phyloP scores from a whole-genome alignment of 1,140 invertebrate genomes.

The Drosophila burlai region DNA sequence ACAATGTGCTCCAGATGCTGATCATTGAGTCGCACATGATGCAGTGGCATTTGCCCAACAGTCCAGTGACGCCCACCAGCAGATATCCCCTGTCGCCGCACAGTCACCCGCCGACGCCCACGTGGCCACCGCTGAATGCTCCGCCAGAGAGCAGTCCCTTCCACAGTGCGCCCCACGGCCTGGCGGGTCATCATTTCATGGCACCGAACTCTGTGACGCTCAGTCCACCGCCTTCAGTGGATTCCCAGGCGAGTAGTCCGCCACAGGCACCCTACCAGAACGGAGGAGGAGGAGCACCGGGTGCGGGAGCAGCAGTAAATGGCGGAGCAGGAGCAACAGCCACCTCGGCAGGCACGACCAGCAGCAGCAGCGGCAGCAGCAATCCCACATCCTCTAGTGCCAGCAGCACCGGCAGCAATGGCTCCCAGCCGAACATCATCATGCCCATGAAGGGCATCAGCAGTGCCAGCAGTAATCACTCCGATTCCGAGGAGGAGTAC shows the following conservation, averaged over 20 bases:
- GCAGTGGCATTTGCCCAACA: constrained; percentile 91
- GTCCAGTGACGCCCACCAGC: constrained; percentile 93
- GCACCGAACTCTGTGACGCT: constrained; percentile 93
- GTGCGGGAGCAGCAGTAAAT: constrained; percentile 14
- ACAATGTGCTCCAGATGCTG: constrained; percentile 96
- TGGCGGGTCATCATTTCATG: constrained; percentile 88
- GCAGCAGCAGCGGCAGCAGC: constrained; percentile 10
- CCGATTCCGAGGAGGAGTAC: constrained; percentile 91
- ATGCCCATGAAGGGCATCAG: constrained; percentile 78
- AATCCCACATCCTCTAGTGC: constrained; percentile 52
- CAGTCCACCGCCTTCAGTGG: constrained; percentile 94
- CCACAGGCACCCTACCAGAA: constrained; percentile 87
- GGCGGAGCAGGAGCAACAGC: constrained; percentile 21
- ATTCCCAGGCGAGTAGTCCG: constrained; percentile 94
- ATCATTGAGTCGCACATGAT: constrained; percentile 92
- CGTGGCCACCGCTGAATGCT: constrained; percentile 88
- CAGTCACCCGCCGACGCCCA: constrained; percentile 91
- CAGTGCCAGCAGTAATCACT: constrained; percentile 90
- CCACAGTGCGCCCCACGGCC: constrained; percentile 86
- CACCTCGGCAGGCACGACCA: constrained; percentile 14
- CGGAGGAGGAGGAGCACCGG: constrained; percentile 16
- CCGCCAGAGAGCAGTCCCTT: constrained; percentile 87
- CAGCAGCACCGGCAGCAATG: constrained; percentile 85
- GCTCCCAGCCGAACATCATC: constrained; percentile 49
- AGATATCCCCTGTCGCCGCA: constrained; percentile 92